Conservation (phyloP, 2,888 invertebrate genomes). For the Tinea pellionella region DNA sequence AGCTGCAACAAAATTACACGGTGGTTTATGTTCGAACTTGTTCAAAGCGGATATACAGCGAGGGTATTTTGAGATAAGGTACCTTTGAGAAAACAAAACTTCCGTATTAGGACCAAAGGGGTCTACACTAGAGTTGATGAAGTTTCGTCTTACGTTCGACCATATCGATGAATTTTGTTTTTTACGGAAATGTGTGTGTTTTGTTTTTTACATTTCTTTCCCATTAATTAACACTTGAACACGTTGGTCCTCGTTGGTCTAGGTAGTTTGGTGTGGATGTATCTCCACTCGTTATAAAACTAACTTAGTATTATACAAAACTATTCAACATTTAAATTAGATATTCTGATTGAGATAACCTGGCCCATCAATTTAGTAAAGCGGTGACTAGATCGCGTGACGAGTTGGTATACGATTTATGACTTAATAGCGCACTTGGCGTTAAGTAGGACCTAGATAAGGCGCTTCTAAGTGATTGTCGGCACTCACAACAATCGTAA, state of each 20-base stretch:
- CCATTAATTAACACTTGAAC: too few relatives aligned
- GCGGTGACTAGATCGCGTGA: conserved; percentile 43
- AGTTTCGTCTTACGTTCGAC: too few relatives aligned
- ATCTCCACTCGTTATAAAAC: too few relatives aligned
- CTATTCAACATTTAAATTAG: conserved; percentile 37
- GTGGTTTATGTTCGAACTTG: neutral
- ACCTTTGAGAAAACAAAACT: too few relatives aligned
- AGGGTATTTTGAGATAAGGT: neutral
- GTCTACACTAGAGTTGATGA: too few relatives aligned
- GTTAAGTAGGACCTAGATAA: conserved; percentile 68
- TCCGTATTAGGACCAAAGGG: too few relatives aligned
- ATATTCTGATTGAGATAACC: conserved; percentile 54
- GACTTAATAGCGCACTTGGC: conserved; percentile 64
- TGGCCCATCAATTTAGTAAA: conserved; percentile 17
- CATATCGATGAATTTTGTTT: too few relatives aligned
- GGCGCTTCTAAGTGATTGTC: conserved; percentile 68
- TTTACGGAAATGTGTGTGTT: too few relatives aligned
- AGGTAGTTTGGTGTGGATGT: too few relatives aligned
- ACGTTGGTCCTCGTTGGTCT: too few relatives aligned
- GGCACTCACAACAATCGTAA: conserved; percentile 68
- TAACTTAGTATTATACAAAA: neutral
- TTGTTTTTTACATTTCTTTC: too few relatives aligned
- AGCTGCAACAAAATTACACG: neutral
- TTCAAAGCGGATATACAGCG: neutral
- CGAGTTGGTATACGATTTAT: conserved; percentile 52